phyloP scores from a whole-genome alignment of 2,797 vertebrate species.

The Clamator glandarius region DNA sequence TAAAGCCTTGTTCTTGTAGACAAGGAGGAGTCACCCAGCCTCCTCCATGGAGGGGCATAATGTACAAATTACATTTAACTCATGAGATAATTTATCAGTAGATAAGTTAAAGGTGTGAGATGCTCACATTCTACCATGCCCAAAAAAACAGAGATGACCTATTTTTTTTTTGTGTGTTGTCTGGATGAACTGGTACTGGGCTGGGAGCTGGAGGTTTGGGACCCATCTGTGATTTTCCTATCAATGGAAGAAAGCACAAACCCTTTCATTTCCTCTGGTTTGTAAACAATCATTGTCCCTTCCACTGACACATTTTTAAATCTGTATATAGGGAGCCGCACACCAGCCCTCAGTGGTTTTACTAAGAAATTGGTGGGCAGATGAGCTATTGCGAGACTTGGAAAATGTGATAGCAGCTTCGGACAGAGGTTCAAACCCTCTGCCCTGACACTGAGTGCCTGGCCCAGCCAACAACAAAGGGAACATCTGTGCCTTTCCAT shows the following conservation, averaged over 20 bases:
- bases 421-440: background rate
- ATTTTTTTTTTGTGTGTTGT: background rate
- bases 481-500: background rate
- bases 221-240: background rate
- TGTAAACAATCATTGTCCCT: background rate
- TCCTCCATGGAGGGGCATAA: background rate
- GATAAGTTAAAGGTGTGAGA: background rate
- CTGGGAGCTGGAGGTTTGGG: background rate
- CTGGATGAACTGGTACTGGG: background rate
- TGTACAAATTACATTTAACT: background rate
- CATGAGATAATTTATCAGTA: background rate
- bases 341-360: background rate
- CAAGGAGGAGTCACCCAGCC: background rate
- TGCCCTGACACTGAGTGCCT: background rate
- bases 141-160: accelerated
- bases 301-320: background rate
- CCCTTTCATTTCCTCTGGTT: background rate
- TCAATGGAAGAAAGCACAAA: background rate
- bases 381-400: background rate
- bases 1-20: background rate
- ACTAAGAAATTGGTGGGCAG: background rate
- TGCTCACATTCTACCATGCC: background rate
- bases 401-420: background rate
- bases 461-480: background rate
- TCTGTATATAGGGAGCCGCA: background rate